phyloP scores from a whole-genome alignment of 2,113 vertebrate species.

The Oenanthe melanoleuca region DNA sequence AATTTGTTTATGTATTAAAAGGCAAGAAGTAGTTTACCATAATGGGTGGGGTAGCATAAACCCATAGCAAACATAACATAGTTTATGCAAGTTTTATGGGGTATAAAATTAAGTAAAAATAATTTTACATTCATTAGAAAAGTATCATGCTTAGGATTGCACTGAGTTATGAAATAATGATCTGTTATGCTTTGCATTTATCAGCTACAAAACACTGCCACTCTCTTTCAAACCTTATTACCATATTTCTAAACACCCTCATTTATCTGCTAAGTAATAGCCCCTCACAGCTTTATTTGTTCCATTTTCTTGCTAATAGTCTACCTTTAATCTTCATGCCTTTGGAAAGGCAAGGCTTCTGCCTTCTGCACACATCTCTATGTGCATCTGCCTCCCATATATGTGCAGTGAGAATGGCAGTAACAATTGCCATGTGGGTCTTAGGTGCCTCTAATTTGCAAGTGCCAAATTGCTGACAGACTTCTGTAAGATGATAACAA shows the following conservation, averaged over 20 bases:
- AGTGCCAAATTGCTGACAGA: background rate
- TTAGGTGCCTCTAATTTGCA: background rate
- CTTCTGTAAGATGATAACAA: background rate
- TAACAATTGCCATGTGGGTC: background rate
- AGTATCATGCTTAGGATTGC: background rate
- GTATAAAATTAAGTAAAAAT: constrained; percentile 6
- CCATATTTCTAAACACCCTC: background rate
- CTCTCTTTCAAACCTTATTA: background rate
- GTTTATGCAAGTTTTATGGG: background rate
- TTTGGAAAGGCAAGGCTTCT: background rate
- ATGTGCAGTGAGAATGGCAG: background rate
- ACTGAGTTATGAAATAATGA: background rate
- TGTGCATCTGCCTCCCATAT: background rate
- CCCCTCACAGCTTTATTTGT: background rate
- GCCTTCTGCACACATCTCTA: background rate
- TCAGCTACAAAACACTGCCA: background rate
- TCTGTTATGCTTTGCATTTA: background rate
- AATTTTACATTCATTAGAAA: constrained; percentile 7
- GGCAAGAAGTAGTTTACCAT: background rate
- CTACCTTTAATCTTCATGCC: background rate
- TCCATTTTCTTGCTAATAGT: background rate
- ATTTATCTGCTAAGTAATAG: background rate
- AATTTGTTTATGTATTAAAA: background rate
- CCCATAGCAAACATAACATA: background rate
- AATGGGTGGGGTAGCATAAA: background rate